A percentile compares a stretch with the other conserved stretches of the same genome.
Evolutionary conservation across 1,140 invertebrate species (phyloP).

Genomic region (Pseudomyrmex dendroicus): DNA sequence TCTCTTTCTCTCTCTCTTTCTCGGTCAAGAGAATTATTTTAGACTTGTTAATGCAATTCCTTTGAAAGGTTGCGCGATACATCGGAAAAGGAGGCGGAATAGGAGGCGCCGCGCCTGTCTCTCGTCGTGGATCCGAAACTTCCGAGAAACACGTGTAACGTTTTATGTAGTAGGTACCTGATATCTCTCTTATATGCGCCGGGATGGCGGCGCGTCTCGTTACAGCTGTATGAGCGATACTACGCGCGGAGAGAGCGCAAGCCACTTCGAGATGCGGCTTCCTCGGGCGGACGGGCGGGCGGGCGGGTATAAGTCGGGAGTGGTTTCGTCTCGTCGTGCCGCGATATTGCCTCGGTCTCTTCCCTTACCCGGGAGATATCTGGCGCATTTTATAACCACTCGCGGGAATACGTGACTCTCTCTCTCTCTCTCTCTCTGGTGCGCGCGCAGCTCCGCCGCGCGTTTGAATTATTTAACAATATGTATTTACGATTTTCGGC

Average conservation of each 20-base stretch:
- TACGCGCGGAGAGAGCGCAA: background rate
- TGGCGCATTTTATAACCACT: conserved; percentile 7
- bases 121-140: conserved; percentile 14
- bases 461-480: background rate
- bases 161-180: conserved; percentile 45
- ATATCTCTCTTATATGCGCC: background rate
- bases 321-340: background rate
- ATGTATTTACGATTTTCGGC: background rate
- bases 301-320: background rate
- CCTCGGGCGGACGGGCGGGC: background rate
- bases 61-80: conserved; percentile 71
- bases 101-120: conserved; percentile 27
- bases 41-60: conserved; percentile 79
- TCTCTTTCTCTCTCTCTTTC: background rate
- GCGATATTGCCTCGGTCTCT: conserved; percentile 23
- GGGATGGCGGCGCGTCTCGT: conserved; percentile 8
- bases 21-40: conserved; percentile 71
- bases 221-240: conserved; percentile 43
- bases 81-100: background rate
- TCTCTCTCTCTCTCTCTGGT: background rate
- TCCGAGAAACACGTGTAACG: conserved; percentile 32
- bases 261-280: conserved; percentile 23
- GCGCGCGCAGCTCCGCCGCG: too few relatives aligned
- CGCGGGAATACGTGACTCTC: background rate
- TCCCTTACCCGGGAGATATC: conserved; percentile 2